Evolutionary conservation across 2,113 vertebrate species (phyloP).

Genomic region (Aegypius monachus): DNA sequence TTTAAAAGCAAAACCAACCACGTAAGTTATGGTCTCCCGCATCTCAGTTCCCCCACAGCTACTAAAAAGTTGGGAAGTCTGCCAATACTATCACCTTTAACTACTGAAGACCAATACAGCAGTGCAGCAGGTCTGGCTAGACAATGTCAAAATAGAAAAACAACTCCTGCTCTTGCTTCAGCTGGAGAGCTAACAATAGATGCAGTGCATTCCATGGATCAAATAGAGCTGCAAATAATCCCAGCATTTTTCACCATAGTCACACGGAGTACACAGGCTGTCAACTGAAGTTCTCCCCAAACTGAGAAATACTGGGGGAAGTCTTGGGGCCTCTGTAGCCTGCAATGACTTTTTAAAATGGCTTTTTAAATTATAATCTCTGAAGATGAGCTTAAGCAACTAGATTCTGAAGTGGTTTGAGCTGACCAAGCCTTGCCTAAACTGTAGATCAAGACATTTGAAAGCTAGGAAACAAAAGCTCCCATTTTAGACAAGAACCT

Average conservation of each 20-base stretch:
- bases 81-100: background rate
- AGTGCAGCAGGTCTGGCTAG: background rate
- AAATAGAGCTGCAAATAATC: constrained; percentile 53
- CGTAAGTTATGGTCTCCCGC: background rate
- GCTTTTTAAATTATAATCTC: background rate
- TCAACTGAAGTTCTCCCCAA: background rate
- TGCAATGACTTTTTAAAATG: background rate
- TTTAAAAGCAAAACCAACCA: background rate
- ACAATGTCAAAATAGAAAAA: constrained; percentile 28
- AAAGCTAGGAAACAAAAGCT: background rate
- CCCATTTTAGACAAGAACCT: background rate
- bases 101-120: background rate
- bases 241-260: background rate
- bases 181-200: constrained; percentile 45
- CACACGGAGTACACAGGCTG: background rate
- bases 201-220: constrained; percentile 14
- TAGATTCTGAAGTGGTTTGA: background rate
- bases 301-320: background rate
- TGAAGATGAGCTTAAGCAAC: background rate
- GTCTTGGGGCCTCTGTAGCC: background rate
- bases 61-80: background rate
- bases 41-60: background rate
- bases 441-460: background rate
- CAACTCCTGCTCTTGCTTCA: constrained; percentile 35
- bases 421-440: background rate